Evolutionary conservation across 2,888 invertebrate genomes (phyloP).

Genomic region (Ophioninae sp.): DNA sequence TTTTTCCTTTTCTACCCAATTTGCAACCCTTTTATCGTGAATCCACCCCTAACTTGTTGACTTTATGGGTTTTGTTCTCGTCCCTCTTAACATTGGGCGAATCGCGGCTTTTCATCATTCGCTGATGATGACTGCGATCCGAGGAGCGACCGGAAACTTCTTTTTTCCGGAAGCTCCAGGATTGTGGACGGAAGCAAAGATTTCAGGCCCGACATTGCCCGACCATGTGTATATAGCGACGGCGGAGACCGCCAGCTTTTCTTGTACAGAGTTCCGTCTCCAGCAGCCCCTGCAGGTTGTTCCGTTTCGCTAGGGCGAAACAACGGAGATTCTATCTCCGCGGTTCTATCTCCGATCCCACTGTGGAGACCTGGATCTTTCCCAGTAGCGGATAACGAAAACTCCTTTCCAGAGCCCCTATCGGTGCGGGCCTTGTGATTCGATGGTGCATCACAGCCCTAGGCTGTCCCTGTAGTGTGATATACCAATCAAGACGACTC

Average conservation of each 20-base stretch:
- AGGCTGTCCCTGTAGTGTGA: conserved; percentile 49
- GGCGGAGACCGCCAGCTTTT: not conserved
- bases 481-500: conserved; percentile 16
- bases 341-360: not conserved
- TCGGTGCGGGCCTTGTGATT: not conserved
- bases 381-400: conserved; percentile 24
- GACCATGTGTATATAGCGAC: not conserved
- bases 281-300: not conserved
- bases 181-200: not conserved
- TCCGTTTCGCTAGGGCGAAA: not conserved
- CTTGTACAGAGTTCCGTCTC: not conserved
- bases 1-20: conserved; percentile 25
- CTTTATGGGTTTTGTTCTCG: conserved; percentile 29
- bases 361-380: not conserved
- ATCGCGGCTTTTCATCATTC: not conserved
- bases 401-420: conserved; percentile 20
- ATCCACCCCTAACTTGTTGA: conserved; percentile 45
- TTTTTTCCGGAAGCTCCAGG: not conserved
- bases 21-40: conserved; percentile 23
- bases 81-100: not conserved
- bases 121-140: not conserved
- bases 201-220: not conserved
- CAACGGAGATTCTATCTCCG: not conserved
- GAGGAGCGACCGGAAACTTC: not conserved
- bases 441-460: conserved; percentile 5